phyloP scores from a whole-genome alignment of 2,888 invertebrate species.

The Gortyna flavago region DNA sequence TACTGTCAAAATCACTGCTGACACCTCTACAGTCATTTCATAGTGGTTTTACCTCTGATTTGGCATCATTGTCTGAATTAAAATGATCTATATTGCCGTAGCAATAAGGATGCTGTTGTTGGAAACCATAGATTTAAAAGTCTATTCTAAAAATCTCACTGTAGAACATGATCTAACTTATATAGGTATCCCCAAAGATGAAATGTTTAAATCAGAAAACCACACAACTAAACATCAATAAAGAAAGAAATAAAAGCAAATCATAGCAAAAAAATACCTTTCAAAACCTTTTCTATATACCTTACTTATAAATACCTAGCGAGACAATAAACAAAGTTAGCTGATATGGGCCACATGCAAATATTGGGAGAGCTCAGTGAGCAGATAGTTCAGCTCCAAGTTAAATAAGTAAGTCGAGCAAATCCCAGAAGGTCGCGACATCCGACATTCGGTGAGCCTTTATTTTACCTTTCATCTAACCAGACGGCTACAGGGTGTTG shows the following conservation, averaged over 20 bases:
- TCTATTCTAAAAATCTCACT: neutral
- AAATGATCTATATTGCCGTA: neutral
- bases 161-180: neutral
- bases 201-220: neutral
- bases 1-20: too few species aligned
- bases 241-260: neutral
- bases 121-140: too few species aligned
- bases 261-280: neutral
- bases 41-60: neutral
- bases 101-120: neutral
- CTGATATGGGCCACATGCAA: constrained; percentile 76
- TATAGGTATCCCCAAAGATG: neutral
- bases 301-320: constrained; percentile 47
- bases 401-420: constrained; percentile 84
- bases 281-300: neutral
- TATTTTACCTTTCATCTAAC: constrained; percentile 83
- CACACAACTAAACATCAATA: neutral
- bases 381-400: constrained; percentile 85
- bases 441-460: constrained; percentile 86
- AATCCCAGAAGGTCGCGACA: constrained; percentile 87
- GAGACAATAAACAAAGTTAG: constrained; percentile 56
- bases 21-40: too few species aligned
- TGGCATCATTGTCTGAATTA: neutral
- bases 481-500: constrained; percentile 76
- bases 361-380: constrained; percentile 75